Percentiles rank a stretch among this genome's conserved stretches.
Conservation (phyloP, 2,888 invertebrate genomes). For the Hymenopus coronatus region DNA sequence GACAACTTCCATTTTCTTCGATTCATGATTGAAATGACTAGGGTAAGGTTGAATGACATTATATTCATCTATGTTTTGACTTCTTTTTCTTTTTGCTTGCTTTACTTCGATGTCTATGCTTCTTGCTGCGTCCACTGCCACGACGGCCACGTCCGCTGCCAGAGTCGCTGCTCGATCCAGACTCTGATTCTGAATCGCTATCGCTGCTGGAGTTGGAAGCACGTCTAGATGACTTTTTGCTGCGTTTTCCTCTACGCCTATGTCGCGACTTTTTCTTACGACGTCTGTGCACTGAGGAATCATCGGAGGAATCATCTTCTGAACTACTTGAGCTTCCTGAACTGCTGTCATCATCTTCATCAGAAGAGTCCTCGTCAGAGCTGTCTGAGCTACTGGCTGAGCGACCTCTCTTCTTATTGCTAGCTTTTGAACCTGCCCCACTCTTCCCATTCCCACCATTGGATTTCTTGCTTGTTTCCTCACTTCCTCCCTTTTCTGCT, state of each 20-base stretch:
- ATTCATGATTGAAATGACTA: background rate
- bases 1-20: background rate
- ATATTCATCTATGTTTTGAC: constrained; percentile 34
- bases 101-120: constrained; percentile 34
- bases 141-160: constrained; percentile 17
- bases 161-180: constrained; percentile 34
- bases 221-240: constrained; percentile 48
- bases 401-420: constrained; percentile 49
- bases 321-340: constrained; percentile 43
- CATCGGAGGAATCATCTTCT: constrained; percentile 25
- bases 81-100: constrained; percentile 38
- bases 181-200: constrained; percentile 37
- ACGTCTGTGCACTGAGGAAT: constrained; percentile 19
- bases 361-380: constrained; percentile 20
- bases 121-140: constrained; percentile 31
- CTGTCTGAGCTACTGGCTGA: constrained; percentile 39
- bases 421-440: constrained; percentile 45
- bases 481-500: constrained; percentile 45
- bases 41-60: background rate
- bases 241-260: constrained; percentile 22
- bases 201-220: constrained; percentile 57
- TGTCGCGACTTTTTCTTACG: constrained; percentile 20
- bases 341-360: constrained; percentile 44
- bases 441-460: background rate
- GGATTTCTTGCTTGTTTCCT: constrained; percentile 47